Conservation (phyloP, 1,140 invertebrate species). For the Papilio dardanus region DNA sequence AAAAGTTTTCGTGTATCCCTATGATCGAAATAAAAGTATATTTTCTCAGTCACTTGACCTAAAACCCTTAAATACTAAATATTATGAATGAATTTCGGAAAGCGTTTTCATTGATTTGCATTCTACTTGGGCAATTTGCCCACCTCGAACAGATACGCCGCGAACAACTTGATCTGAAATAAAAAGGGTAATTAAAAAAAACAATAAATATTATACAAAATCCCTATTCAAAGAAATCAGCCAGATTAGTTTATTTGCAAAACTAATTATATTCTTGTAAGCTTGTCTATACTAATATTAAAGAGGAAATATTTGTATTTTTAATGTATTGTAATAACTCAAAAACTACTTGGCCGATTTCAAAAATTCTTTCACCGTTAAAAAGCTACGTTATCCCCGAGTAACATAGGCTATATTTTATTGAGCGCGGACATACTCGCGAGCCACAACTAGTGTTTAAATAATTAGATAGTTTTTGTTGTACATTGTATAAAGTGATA, state of each 20-base stretch:
- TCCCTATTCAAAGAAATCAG: background rate
- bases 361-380: no score
- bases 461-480: background rate
- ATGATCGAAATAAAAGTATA: constrained; percentile 1
- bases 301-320: no score
- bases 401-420: no score
- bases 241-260: no score
- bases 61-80: constrained; percentile 2
- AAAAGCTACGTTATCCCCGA: no score
- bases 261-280: no score
- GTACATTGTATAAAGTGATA: background rate
- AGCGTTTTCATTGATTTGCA: background rate
- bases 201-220: background rate
- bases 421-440: no score
- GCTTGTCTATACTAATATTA: no score
- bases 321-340: no score
- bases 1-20: background rate
- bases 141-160: constrained; percentile 92
- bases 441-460: no score
- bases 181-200: constrained; percentile 48
- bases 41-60: background rate
- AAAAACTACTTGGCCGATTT: no score
- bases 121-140: constrained; percentile 81
- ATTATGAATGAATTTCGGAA: background rate
- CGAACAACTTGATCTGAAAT: constrained; percentile 93